Percentiles rank a stretch among this genome's conserved stretches.
These are phyloP conservation scores for Cryptophagus acutangulus DNA, from an alignment of 2,888 invertebrate genomes.

Conservation along the genomic window DNA sequence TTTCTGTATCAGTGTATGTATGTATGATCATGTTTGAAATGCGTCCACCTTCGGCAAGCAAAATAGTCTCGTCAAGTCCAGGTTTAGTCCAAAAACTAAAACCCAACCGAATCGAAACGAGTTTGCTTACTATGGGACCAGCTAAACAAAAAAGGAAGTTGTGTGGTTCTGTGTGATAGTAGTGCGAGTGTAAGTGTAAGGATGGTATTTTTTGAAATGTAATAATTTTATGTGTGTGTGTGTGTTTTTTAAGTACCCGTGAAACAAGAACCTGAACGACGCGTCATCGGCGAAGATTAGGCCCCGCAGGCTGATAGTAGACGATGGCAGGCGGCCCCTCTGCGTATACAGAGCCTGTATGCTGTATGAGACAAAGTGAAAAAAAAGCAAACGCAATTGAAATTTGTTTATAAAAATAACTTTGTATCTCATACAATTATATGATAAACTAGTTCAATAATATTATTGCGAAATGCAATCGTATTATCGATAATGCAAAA, in stretches of 20 bases:
- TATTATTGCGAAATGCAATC: conserved; percentile 1
- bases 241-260: conserved; percentile 49
- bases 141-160: no score
- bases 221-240: neutral
- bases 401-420: conserved; percentile 28
- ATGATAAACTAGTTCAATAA: no score
- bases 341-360: conserved; percentile 51
- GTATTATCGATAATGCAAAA: conserved; percentile 34
- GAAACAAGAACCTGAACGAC: conserved; percentile 50
- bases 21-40: neutral
- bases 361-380: conserved; percentile 51
- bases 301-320: conserved; percentile 52
- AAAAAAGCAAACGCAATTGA: conserved; percentile 44
- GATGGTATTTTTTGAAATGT: no score
- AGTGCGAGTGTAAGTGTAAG: no score
- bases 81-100: no score
- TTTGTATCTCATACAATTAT: conserved; percentile 36
- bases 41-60: neutral
- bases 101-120: no score
- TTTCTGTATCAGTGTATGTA: neutral
- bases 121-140: no score
- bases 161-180: no score
- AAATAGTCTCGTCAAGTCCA: no score
- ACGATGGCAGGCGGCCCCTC: conserved; percentile 50
- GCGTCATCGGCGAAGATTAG: conserved; percentile 50